Conservation (phyloP, 2,113 vertebrate species). For the Rhipidura dahli region DNA sequence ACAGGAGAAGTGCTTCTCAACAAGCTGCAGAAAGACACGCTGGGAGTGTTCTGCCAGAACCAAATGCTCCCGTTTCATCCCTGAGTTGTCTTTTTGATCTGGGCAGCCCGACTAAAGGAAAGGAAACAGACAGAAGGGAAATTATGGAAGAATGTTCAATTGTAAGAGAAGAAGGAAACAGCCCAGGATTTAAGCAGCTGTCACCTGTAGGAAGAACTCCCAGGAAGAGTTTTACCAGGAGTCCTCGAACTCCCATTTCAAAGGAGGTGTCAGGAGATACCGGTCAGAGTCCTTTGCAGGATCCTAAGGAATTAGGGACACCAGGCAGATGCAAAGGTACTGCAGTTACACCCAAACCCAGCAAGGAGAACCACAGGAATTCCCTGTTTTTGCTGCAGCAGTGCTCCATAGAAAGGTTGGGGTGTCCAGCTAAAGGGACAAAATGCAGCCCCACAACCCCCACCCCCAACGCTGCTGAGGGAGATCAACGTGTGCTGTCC, state of each 20-base stretch:
- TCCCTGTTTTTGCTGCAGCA: background rate
- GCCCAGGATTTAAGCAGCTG: background rate
- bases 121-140: background rate
- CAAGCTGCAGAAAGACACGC: slow-evolving; percentile 4
- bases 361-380: background rate
- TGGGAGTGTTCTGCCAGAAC: background rate
- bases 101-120: background rate
- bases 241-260: background rate
- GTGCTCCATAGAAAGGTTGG: background rate
- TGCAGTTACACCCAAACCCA: background rate
- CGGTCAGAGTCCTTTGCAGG: background rate
- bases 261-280: background rate
- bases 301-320: background rate
- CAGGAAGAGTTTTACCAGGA: background rate
- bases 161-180: background rate
- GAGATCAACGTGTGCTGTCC: background rate
- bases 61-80: background rate
- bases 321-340: background rate
- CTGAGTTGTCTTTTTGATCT: background rate
- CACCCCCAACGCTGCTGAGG: fast-evolving
- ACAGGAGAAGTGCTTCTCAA: background rate
- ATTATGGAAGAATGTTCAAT: fast-evolving
- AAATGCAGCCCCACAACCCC: fast-evolving
- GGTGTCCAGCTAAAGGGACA: fast-evolving
- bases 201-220: background rate